Evolutionary conservation across 2,113 vertebrate species (phyloP), one percentile per base, ranked within the genome.

Genomic region (Chamaea fasciata): DNA sequence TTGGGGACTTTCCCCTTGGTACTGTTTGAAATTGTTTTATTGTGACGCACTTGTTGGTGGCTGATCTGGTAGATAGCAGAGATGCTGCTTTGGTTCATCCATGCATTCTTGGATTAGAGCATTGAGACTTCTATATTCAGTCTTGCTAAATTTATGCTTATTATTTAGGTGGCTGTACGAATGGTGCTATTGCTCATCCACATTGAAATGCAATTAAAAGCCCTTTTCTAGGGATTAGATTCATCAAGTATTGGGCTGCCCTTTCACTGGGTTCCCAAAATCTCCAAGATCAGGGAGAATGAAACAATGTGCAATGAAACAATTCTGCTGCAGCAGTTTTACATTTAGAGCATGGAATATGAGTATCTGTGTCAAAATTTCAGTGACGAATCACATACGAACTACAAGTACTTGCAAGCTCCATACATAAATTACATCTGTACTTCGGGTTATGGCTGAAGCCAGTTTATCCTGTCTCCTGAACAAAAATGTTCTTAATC

Each of bases 41-140:
- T 59, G 63, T 97, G 94, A 97, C 64, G 1, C 78, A 92, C 57
- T 89, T 75, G 59, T 83, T 83, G 63, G 81, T 92, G 90, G 47
- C 87, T 46, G 69, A 41, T 74, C 87, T 70, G 65, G 67, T 82
- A 89, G 78, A 93, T 93, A 69, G 82, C 90, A 88, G 89, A 91
- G 87, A 82, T 75, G 70, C 63, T 84, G 28, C 69, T 96, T 95
- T 93, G 95, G 95, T 83, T 92, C 89, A 90, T 81, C 78, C 91
- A 42, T 33, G 52, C 92, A 95, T 97, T 97, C 97, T 91, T 96
- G 96, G 96, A 97, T 95, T 83, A 63, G 83, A 92, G 93, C 64
- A 68, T 62, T 94, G 95, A 47, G 94, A 94, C 94, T 97, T 97
- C 96, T 97, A 97, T 95, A 97, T 98, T 97, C 96, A 95, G 95